phyloP scores from a whole-genome alignment of 1,140 invertebrate species.

The Melanaphis sacchari region DNA sequence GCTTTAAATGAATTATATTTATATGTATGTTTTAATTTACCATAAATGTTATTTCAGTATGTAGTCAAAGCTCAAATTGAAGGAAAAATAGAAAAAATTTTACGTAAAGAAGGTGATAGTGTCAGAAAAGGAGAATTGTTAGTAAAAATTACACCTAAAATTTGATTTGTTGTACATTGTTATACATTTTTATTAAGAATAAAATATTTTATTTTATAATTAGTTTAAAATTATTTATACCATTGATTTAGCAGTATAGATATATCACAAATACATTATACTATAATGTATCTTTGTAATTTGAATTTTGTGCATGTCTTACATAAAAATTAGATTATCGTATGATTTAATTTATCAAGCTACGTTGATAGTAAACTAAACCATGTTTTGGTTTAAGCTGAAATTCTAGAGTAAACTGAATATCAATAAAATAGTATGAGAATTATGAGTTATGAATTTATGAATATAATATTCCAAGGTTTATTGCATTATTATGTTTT shows the following conservation, averaged over 20 bases:
- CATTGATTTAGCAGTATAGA: not conserved
- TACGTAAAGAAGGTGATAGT: constrained; percentile 80
- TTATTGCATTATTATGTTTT: too few species aligned
- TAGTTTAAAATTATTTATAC: not conserved
- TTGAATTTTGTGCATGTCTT: too few species aligned
- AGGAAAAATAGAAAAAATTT: constrained; percentile 77
- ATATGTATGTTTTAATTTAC: constrained; percentile 46
- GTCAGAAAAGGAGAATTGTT: constrained; percentile 79
- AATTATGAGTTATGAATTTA: too few species aligned
- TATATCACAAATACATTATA: not conserved
- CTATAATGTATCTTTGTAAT: not conserved
- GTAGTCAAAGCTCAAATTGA: constrained; percentile 81
- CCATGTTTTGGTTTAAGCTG: too few species aligned
- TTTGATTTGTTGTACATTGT: constrained; percentile 59
- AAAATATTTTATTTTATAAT: not conserved
- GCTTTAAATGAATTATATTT: not conserved
- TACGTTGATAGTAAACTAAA: too few species aligned
- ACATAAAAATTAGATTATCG: too few species aligned
- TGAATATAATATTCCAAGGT: too few species aligned
- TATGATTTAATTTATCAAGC: too few species aligned
- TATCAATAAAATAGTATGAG: too few species aligned
- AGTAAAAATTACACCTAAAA: constrained; percentile 64
- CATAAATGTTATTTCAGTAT: constrained; percentile 69
- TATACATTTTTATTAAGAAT: not conserved
- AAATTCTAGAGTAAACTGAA: too few species aligned